Conservation (phyloP, 2,113 vertebrate species). For the Periophthalmus modestus region DNA sequence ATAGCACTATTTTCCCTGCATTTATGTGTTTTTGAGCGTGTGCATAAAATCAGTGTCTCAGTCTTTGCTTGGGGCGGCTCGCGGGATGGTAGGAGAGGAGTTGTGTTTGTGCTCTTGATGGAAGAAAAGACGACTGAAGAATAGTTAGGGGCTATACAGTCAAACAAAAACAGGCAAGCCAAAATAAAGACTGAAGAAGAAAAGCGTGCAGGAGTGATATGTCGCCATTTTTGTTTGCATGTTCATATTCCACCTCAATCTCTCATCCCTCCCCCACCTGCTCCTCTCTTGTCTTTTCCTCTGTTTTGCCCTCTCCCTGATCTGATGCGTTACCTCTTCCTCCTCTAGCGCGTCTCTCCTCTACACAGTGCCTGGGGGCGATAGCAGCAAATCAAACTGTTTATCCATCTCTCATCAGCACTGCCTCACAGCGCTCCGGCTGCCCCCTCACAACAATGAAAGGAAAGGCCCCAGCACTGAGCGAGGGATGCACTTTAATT, state of each 20-base stretch:
- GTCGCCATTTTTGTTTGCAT: conserved; percentile 67
- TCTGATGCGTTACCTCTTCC: conserved; percentile 59
- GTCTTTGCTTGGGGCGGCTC: conserved; percentile 61
- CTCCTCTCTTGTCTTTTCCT: conserved; percentile 50
- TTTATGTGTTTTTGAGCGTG: conserved; percentile 29
- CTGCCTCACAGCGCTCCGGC: conserved; percentile 65
- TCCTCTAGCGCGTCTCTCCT: conserved; percentile 69
- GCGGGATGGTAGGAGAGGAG: conserved; percentile 64
- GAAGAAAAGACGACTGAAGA: conserved; percentile 36
- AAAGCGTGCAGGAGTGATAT: conserved; percentile 54
- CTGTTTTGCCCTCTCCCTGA: conserved; percentile 57
- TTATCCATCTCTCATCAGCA: conserved; percentile 79
- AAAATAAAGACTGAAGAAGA: conserved; percentile 43
- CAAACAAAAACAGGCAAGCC: conserved; percentile 48
- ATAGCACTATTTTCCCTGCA: conserved; percentile 39
- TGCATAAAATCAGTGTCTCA: conserved; percentile 44
- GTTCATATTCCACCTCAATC: conserved; percentile 67
- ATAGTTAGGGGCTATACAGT: conserved; percentile 42
- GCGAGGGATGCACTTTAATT: conserved; percentile 74
- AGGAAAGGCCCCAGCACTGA: conserved; percentile 61
- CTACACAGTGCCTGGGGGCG: conserved; percentile 72
- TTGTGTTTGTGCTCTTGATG: conserved; percentile 43
- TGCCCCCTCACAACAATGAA: conserved; percentile 78
- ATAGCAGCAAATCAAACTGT: conserved; percentile 82
- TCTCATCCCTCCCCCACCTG: conserved; percentile 64